Conservation (phyloP, 1,140 invertebrate species). For the Drosophila pseudoobscura region DNA sequence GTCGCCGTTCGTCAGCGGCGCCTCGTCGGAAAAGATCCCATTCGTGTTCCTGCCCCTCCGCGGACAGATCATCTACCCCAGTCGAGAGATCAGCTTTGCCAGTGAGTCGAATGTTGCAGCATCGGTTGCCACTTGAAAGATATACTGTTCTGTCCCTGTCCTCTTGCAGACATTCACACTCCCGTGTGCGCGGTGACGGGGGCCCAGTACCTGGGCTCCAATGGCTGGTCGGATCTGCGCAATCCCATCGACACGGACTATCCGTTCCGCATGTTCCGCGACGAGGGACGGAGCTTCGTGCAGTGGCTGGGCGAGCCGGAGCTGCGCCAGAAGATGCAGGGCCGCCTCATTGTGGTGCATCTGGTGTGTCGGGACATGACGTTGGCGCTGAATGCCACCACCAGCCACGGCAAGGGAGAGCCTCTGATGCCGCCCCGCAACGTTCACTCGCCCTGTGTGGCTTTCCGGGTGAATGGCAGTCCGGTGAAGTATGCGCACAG, state of each 20-base stretch:
- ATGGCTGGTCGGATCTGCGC: conserved; percentile 90
- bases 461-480: conserved; percentile 92
- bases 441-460: conserved; percentile 92
- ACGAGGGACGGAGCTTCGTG: conserved; percentile 91
- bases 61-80: conserved; percentile 93
- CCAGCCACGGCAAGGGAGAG: conserved; percentile 63
- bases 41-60: conserved; percentile 92
- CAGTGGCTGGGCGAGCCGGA: conserved; percentile 93
- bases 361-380: conserved; percentile 91
- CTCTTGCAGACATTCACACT: conserved; percentile 87
- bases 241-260: conserved; percentile 90
- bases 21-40: conserved; percentile 91
- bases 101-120: conserved; percentile 85
- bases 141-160: not conserved
- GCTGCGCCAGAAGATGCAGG: conserved; percentile 89
- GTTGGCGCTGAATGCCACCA: conserved; percentile 83
- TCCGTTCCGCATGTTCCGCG: conserved; percentile 90
- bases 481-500: conserved; percentile 87
- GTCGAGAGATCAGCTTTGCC: conserved; percentile 91
- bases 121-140: not conserved
- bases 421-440: conserved; percentile 70
- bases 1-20: conserved; percentile 90
- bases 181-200: conserved; percentile 94
- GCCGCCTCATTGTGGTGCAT: conserved; percentile 90
- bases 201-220: conserved; percentile 90